Percentiles rank a stretch among this genome's conserved stretches.
Conservation (phyloP, 2,888 invertebrate species). For the Sarcophaga subvicina region DNA sequence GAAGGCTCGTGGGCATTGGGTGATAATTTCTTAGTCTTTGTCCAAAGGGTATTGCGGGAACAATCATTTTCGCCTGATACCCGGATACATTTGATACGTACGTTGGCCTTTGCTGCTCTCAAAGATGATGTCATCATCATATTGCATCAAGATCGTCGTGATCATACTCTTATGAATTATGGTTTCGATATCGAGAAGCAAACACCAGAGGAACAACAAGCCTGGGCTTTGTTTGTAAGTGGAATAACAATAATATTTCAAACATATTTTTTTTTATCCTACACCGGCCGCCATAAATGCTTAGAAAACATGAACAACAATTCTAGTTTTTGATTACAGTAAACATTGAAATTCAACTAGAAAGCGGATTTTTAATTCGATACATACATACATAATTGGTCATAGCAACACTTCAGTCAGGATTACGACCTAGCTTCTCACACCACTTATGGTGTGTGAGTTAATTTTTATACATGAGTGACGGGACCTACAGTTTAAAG, state of each 20-base stretch:
- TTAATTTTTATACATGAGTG: too few species aligned
- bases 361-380: too few species aligned
- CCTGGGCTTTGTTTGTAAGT: conserved; percentile 90
- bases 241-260: background rate
- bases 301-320: too few species aligned
- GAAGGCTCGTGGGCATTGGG: conserved; percentile 97
- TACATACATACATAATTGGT: too few species aligned
- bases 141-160: conserved; percentile 93
- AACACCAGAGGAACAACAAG: conserved; percentile 89
- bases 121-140: conserved; percentile 95
- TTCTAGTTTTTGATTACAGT: too few species aligned
- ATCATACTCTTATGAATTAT: conserved; percentile 94
- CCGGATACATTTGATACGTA: conserved; percentile 87
- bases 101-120: conserved; percentile 89
- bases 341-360: too few species aligned
- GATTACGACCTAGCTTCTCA: too few species aligned
- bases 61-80: conserved; percentile 84
- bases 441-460: too few species aligned
- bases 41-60: conserved; percentile 86
- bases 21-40: conserved; percentile 92
- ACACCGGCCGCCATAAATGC: too few species aligned
- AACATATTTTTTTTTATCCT: background rate
- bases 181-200: conserved; percentile 90
- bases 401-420: too few species aligned
- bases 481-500: too few species aligned